Percentiles rank a stretch among this genome's conserved stretches.
phyloP scores from a whole-genome alignment of 2,113 vertebrate species.

The Diadophis punctatus region DNA sequence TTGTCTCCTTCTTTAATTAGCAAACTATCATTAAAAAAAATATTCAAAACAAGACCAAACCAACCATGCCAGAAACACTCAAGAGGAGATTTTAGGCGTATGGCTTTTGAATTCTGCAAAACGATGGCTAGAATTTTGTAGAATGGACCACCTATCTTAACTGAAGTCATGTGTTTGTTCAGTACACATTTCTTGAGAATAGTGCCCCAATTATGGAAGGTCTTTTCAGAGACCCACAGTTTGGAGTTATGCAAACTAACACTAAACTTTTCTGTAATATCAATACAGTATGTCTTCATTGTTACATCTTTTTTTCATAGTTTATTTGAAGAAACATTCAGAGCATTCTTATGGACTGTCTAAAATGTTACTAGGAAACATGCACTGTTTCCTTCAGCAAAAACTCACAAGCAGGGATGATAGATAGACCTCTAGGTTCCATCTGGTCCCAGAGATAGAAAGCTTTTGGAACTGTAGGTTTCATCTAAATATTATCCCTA shows the following conservation, averaged over 20 bases:
- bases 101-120: neutral
- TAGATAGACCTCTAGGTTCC: too few relatives aligned
- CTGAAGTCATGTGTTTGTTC: neutral
- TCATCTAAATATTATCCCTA: neutral
- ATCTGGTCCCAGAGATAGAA: neutral
- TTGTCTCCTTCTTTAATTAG: neutral
- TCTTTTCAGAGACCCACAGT: neutral
- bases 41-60: neutral
- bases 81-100: too few relatives aligned
- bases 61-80: neutral
- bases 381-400: neutral
- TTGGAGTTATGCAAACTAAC: neutral
- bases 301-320: neutral
- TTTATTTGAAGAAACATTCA: neutral
- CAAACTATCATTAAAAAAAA: neutral
- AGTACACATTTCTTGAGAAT: neutral
- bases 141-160: neutral
- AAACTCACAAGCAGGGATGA: neutral
- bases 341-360: neutral
- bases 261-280: neutral
- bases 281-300: neutral
- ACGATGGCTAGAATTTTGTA: neutral
- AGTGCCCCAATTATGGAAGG: neutral
- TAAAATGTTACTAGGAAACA: neutral
- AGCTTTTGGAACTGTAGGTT: neutral